Evolutionary conservation across 1,140 invertebrate species (phyloP).

Genomic region (Drosophila orosa): DNA sequence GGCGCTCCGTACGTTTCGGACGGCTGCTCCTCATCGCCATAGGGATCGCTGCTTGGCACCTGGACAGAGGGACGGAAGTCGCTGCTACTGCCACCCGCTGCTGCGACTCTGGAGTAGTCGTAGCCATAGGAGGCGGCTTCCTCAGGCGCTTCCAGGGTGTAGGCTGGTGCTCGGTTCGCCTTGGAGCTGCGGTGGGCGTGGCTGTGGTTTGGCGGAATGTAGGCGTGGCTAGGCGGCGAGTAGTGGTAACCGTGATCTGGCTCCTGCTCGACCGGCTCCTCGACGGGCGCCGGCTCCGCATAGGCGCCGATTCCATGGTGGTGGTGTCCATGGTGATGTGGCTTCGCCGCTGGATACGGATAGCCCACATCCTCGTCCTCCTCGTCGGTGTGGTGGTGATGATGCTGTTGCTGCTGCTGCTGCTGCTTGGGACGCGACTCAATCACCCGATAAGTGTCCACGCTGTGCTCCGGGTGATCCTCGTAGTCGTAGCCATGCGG

Average conservation of each 20-base stretch:
- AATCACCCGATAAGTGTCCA: slow-evolving; percentile 69
- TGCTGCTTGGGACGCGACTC: slow-evolving; percentile 49
- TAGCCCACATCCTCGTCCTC: slow-evolving; percentile 57
- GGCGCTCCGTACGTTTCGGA: slow-evolving; percentile 51
- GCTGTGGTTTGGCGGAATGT: slow-evolving; percentile 25
- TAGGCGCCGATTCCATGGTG: slow-evolving; percentile 37
- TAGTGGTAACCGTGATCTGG: slow-evolving; percentile 51
- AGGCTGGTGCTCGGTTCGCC: slow-evolving; percentile 40
- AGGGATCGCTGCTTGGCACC: slow-evolving; percentile 31
- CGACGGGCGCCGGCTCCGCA: slow-evolving; percentile 66
- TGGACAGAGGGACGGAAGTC: slow-evolving; percentile 61
- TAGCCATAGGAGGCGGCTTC: slow-evolving; percentile 45
- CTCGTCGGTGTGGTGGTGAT: slow-evolving; percentile 30
- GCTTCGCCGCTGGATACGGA: slow-evolving; percentile 33
- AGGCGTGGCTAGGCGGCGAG: slow-evolving; percentile 33
- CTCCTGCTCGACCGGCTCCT: slow-evolving; percentile 59
- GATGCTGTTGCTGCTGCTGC: slow-evolving; percentile 20
- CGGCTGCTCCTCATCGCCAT: slow-evolving; percentile 52
- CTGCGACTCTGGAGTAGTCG: slow-evolving; percentile 23
- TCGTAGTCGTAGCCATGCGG: slow-evolving; percentile 48
- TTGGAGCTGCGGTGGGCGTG: slow-evolving; percentile 31
- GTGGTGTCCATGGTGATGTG: slow-evolving; percentile 11
- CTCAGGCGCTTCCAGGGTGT: slow-evolving; percentile 62
- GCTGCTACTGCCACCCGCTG: slow-evolving; percentile 1
- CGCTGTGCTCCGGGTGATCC: slow-evolving; percentile 44